Evolutionary conservation across 2,113 vertebrate genomes (phyloP).

Genomic region (Macquaria ambigua): DNA sequence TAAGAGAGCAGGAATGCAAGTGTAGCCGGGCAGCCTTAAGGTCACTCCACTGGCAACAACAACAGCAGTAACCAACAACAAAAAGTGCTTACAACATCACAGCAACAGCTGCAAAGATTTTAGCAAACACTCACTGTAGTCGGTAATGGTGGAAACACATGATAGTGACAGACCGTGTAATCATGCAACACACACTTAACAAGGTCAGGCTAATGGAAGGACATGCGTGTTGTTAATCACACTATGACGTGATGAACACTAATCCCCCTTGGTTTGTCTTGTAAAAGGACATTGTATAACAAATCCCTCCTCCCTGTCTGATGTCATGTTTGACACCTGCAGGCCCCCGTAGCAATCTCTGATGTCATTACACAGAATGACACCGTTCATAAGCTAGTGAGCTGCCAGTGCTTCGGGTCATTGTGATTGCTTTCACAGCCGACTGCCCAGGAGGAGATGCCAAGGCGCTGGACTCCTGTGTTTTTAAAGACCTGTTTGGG

Average conservation of each 20-base stretch:
- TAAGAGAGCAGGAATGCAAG: conserved; percentile 45
- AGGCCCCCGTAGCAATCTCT: conserved; percentile 29
- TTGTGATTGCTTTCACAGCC: conserved; percentile 38
- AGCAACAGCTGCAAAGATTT: conserved; percentile 62
- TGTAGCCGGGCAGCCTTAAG: conserved; percentile 53
- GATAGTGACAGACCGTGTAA: conserved; percentile 57
- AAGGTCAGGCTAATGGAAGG: conserved; percentile 68
- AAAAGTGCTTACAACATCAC: conserved; percentile 43
- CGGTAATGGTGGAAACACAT: conserved; percentile 44
- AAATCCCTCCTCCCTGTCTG: conserved; percentile 25
- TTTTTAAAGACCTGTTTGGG: conserved; percentile 47
- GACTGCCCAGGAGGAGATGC: conserved; percentile 44
- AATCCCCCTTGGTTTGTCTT: conserved; percentile 60
- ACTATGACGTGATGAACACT: conserved; percentile 44
- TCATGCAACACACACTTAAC: conserved; percentile 53
- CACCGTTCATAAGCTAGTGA: conserved; percentile 19
- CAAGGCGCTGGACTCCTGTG: conserved; percentile 4
- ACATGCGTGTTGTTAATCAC: conserved; percentile 63
- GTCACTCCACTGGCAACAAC: conserved; percentile 61
- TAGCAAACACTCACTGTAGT: not conserved
- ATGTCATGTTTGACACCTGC: conserved; percentile 66
- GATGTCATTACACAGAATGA: conserved; percentile 35
- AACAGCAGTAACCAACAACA: conserved; percentile 77
- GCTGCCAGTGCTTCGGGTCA: conserved; percentile 47
- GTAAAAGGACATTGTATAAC: conserved; percentile 50